phyloP scores from a whole-genome alignment of 2,113 vertebrate genomes.

The Monopterus albus region DNA sequence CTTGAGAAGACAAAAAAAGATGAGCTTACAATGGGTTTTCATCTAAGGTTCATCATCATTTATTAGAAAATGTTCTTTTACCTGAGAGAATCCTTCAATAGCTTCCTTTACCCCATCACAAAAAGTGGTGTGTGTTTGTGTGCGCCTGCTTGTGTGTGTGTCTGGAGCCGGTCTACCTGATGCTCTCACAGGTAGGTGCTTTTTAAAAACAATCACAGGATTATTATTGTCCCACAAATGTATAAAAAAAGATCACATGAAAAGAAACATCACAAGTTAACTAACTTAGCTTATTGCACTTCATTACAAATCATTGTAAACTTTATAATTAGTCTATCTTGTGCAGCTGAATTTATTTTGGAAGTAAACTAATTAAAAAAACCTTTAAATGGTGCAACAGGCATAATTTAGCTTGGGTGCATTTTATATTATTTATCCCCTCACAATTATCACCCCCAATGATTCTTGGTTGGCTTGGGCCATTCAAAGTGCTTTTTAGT shows the following conservation, averaged over 20 bases:
- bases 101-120: slow-evolving; percentile 80
- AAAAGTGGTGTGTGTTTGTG: slow-evolving; percentile 64
- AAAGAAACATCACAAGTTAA: slow-evolving; percentile 18
- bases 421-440: slow-evolving; percentile 20
- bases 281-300: slow-evolving; percentile 71
- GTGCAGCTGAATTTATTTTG: slow-evolving; percentile 10
- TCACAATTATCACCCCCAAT: slow-evolving; percentile 13
- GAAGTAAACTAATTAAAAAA: slow-evolving; percentile 33
- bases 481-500: slow-evolving; percentile 70
- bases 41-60: slow-evolving; percentile 81
- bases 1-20: slow-evolving; percentile 70
- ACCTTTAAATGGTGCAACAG: slow-evolving; percentile 47
- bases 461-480: slow-evolving; percentile 31
- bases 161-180: slow-evolving; percentile 33
- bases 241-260: slow-evolving; percentile 33
- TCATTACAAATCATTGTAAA: slow-evolving; percentile 52
- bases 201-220: slow-evolving; percentile 32
- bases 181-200: slow-evolving; percentile 68
- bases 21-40: slow-evolving; percentile 77
- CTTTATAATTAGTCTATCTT: slow-evolving; percentile 34
- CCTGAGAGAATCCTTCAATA: slow-evolving; percentile 87
- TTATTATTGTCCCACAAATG: slow-evolving; percentile 18
- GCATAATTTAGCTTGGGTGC: slow-evolving; percentile 49
- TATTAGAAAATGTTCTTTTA: slow-evolving; percentile 83
- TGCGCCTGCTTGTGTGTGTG: slow-evolving; percentile 20